phyloP scores from a whole-genome alignment of 1,140 invertebrate species.

The Amphibalanus amphitrite region DNA sequence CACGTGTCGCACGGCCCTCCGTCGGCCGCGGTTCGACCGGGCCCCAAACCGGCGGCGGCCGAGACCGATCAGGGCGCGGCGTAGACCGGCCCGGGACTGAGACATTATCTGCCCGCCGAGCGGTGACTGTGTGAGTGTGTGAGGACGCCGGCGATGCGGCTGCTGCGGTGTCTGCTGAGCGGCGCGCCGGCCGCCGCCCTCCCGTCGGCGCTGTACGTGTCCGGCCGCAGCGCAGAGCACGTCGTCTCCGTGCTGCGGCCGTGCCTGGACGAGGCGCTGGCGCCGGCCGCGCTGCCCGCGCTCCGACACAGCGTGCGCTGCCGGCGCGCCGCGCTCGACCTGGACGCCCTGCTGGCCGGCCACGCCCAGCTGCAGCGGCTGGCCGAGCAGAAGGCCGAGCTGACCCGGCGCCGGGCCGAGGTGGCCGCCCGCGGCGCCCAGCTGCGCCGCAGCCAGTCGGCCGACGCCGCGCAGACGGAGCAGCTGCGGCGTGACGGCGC shows the following conservation, averaged over 20 bases:
- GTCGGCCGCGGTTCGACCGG: too few species aligned
- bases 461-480: not conserved
- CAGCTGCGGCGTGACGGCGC: not conserved
- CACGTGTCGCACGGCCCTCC: not conserved
- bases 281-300: too few species aligned
- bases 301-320: not conserved
- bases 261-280: not conserved
- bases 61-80: too few species aligned
- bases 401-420: not conserved
- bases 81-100: too few species aligned
- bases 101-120: too few species aligned
- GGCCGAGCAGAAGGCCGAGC: not conserved
- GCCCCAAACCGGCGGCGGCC: too few species aligned
- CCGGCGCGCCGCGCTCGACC: not conserved
- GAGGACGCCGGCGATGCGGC: not conserved
- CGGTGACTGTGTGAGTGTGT: not conserved
- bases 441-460: not conserved
- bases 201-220: not conserved
- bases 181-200: too few species aligned
- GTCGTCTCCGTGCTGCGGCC: constrained; percentile 1
- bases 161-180: not conserved
- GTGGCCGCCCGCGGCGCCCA: too few species aligned
- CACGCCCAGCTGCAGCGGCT: not conserved
- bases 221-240: not conserved
- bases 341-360: not conserved